phyloP scores from a whole-genome alignment of 2,797 vertebrate genomes.

The Arnoldichthys spilopterus region DNA sequence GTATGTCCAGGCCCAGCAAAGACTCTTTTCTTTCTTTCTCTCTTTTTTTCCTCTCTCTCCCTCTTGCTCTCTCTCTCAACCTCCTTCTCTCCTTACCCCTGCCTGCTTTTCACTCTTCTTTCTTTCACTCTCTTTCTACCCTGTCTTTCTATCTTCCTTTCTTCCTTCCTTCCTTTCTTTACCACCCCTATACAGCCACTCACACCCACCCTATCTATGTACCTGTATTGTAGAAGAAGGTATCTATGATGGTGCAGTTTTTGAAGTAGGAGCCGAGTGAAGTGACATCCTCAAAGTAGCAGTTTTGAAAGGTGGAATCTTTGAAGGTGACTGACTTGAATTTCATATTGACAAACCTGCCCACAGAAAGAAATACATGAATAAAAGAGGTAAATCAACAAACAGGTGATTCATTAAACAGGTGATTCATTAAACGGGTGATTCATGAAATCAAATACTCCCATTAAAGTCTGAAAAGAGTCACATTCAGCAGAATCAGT shows the following conservation, averaged over 20 bases:
- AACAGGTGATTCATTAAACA: no score
- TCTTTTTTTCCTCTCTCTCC: not conserved
- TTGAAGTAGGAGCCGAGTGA: conserved; percentile 92
- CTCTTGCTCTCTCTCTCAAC: not conserved
- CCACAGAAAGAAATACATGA: not conserved
- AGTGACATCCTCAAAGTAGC: conserved; percentile 91
- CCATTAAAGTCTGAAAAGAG: no score
- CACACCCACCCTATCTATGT: not conserved
- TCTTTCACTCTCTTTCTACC: not conserved
- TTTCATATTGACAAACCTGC: conserved; percentile 93
- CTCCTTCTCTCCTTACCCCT: not conserved
- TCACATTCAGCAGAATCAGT: no score
- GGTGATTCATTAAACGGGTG: no score
- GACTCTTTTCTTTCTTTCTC: not conserved
- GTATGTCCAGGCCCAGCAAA: no score
- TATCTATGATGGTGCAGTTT: conserved; percentile 87
- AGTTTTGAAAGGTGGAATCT: conserved; percentile 90
- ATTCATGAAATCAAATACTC: no score
- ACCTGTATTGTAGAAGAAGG: conserved; percentile 78
- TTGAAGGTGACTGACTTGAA: conserved; percentile 93
- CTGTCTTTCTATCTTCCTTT: not conserved
- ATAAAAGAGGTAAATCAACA: no score
- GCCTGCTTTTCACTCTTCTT: not conserved
- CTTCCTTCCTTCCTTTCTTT: no score
- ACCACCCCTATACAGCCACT: not conserved